Evolutionary conservation across 2,113 vertebrate genomes (phyloP), one percentile per base, ranked within the genome.

Genomic region (Sus scrofa): DNA sequence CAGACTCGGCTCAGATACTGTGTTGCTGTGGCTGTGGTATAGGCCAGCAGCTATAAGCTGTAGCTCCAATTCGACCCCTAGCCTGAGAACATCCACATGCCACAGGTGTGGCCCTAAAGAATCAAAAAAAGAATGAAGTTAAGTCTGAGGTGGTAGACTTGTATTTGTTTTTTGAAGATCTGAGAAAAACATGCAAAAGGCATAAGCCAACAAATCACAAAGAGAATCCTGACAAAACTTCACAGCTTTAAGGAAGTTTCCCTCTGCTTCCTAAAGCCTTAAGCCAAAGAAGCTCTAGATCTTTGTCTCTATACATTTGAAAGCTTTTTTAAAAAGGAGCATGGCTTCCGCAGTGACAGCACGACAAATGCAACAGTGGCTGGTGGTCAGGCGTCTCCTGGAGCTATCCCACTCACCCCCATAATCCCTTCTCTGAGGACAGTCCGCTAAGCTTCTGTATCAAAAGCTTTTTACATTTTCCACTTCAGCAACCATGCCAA

Each of bases 401-500:
- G 44, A 44, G 4, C 9, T 1, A 2, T 5, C 44, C 54, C 34
- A 7, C 18, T 6, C 34, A 3, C 37, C 26, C 60, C 19, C 27
- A 3, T 54, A 78, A 86, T 22, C 54, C 56, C 44, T 12, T 73
- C n/a, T 86, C 34, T n/a, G 32, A 24, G 2, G 52, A 89, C 5
- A 39, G 32, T 58, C 39, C 20, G 3, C 19, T 16, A 3, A 26
- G 19, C 24, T n/a, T 39, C 60, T 11, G 18, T 34, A 24, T 1
- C 3, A 18, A 67, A 0, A 2, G 26, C 16, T 20, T 56, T 79
- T 58, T 22, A 14, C 30, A 14, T 8, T 79, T 63, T 86, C 62
- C 16, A 8, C 11, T 37, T 32, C 32, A n/a, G 20, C 20, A 22
- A 19, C 11, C 22, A 12, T 20, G 32, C 2, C 0, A 44, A 2